A percentile compares a stretch with the other conserved stretches of the same genome.
phyloP scores from a whole-genome alignment of 1,140 invertebrate genomes.

The Listronotus bonariensis region DNA sequence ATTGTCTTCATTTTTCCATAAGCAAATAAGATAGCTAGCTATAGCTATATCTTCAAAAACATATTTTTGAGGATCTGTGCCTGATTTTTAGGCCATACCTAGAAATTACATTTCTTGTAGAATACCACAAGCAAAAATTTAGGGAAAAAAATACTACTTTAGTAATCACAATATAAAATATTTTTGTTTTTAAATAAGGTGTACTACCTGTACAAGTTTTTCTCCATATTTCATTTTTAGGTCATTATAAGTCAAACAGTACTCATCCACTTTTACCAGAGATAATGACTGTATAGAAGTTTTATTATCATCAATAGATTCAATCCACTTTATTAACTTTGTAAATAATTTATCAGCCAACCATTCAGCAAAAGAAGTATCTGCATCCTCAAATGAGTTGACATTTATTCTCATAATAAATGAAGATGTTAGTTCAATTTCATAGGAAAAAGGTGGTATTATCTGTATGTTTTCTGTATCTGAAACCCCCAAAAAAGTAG shows the following conservation, averaged over 20 bases:
- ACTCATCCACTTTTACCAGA: conserved; percentile 71
- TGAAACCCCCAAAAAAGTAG: conserved; percentile 43
- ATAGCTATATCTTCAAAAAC: conserved; percentile 97
- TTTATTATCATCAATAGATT: conserved; percentile 48
- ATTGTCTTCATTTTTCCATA: conserved; percentile 68
- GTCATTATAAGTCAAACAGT: conserved; percentile 72
- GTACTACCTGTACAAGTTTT: conserved; percentile 67
- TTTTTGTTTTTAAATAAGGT: too few relatives aligned
- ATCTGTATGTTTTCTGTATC: conserved; percentile 35
- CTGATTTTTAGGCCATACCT: conserved; percentile 80
- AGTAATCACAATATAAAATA: too few relatives aligned
- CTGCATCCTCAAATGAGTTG: conserved; percentile 41
- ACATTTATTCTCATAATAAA: conserved; percentile 45
- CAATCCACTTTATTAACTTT: conserved; percentile 71
- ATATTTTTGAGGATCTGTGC: conserved; percentile 91
- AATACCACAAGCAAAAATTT: not conserved
- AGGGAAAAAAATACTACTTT: too few relatives aligned
- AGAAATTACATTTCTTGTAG: conserved; percentile 41
- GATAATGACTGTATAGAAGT: conserved; percentile 66
- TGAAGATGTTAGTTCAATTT: conserved; percentile 42
- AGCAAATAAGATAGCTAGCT: conserved; percentile 84
- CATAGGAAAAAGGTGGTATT: conserved; percentile 50
- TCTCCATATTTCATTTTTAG: conserved; percentile 82
- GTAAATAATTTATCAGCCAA: conserved; percentile 62
- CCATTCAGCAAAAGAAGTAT: conserved; percentile 59